Percentiles rank a stretch among this genome's conserved stretches.
phyloP scores from a whole-genome alignment of 2,797 vertebrate species.

The Alosa sapidissima region DNA sequence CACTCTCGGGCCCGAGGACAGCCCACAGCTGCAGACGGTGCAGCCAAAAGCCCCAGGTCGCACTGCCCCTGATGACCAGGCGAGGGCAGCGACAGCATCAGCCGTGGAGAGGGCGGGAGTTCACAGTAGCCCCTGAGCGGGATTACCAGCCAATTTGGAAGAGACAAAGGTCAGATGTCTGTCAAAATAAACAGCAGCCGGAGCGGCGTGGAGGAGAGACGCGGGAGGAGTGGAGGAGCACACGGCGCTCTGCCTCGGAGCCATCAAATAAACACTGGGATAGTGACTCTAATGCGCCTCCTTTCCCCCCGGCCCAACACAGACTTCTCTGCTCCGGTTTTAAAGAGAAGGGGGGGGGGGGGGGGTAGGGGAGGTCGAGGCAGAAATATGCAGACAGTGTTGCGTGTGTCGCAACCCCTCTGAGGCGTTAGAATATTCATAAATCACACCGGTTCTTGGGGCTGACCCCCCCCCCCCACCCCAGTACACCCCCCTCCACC shows the following conservation, averaged over 20 bases:
- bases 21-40: background rate
- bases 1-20: background rate
- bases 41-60: constrained; percentile 9
- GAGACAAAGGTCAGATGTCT: constrained; percentile 66
- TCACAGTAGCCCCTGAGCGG: constrained; percentile 61
- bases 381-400: constrained; percentile 55
- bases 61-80: constrained; percentile 38
- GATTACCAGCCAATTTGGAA: constrained; percentile 67
- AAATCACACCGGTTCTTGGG: constrained; percentile 54
- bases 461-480: constrained; percentile 4
- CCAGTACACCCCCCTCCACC: constrained; percentile 13
- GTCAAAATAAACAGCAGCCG: constrained; percentile 71
- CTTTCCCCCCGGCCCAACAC: constrained; percentile 48
- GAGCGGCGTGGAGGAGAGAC: constrained; percentile 54
- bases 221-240: constrained; percentile 62
- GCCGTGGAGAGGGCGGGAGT: background rate
- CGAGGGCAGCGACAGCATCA: constrained; percentile 32
- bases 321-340: constrained; percentile 30
- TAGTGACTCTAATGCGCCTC: constrained; percentile 31
- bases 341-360: background rate
- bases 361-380: constrained; percentile 27
- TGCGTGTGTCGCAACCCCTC: constrained; percentile 36
- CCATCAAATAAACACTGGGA: constrained; percentile 66
- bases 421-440: constrained; percentile 54
- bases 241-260: constrained; percentile 47